A percentile compares a stretch with the other conserved stretches of the same genome.
Evolutionary conservation across 92 coral and sea anemone species (phyloP).

Genomic region (Zoanthus gigantus): DNA sequence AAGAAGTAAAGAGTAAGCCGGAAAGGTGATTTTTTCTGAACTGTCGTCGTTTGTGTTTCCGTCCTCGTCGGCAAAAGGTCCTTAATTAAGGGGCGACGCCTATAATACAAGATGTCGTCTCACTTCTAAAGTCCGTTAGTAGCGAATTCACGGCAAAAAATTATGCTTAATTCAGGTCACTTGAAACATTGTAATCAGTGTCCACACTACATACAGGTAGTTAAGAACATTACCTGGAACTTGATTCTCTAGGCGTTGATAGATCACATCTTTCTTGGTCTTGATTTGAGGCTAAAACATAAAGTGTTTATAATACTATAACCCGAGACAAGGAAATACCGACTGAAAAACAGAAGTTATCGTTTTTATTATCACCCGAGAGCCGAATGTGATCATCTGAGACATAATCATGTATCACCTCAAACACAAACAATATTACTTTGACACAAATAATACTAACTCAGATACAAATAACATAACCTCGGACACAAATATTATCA

Average conservation of each 20-base stretch:
- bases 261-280: slow-evolving; percentile 36
- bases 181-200: not conserved
- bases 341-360: not conserved
- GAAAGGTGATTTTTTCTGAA: no score
- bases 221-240: not conserved
- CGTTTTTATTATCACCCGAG: not conserved
- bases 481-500: not conserved
- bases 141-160: no score
- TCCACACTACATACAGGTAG: not conserved
- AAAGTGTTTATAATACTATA: not conserved
- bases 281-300: slow-evolving; percentile 40
- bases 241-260: slow-evolving; percentile 27
- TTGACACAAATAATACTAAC: not conserved
- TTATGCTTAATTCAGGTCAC: not conserved
- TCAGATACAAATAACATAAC: not conserved
- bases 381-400: not conserved
- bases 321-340: not conserved
- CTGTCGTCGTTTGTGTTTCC: no score
- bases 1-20: no score
- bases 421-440: not conserved
- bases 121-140: no score
- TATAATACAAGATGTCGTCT: no score
- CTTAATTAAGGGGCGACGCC: no score
- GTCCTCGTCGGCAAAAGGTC: no score
- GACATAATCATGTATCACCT: not conserved